These are phyloP conservation scores for Hemibagrus wyckioides DNA, from an alignment of 2,113 vertebrate species.

Conservation along the genomic window DNA sequence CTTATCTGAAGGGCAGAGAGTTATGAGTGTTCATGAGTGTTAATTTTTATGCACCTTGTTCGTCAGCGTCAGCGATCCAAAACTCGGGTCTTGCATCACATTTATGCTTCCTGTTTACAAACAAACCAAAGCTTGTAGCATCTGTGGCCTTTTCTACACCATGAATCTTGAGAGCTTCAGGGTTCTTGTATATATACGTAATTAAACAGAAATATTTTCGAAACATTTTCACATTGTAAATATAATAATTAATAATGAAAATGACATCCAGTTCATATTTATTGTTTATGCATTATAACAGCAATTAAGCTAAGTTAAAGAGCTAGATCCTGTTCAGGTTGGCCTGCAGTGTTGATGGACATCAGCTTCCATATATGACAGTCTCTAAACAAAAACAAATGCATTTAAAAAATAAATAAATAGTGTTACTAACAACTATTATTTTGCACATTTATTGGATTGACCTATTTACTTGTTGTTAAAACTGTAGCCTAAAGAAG, in stretches of 20 bases:
- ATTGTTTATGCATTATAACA: neutral
- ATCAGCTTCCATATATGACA: neutral
- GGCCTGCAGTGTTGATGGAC: neutral
- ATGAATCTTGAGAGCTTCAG: neutral
- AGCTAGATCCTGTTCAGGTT: neutral
- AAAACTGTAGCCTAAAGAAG: neutral
- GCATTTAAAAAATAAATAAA: neutral
- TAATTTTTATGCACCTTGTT: neutral
- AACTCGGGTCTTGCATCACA: neutral
- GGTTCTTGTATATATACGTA: neutral
- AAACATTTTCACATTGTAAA: neutral
- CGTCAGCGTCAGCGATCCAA: neutral
- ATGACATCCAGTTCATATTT: neutral
- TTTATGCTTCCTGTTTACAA: neutral
- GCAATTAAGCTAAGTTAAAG: neutral
- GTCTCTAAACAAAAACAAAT: neutral
- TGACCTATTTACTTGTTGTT: neutral
- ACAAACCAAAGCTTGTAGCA: neutral
- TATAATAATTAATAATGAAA: neutral
- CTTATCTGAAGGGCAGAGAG: neutral
- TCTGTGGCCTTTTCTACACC: neutral
- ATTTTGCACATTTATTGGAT: neutral
- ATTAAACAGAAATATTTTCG: neutral
- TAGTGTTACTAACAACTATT: neutral
- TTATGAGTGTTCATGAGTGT: neutral